These are phyloP conservation scores for Philopotamus ludificatus DNA, from an alignment of 1,140 invertebrate species.

Conservation along the genomic window DNA sequence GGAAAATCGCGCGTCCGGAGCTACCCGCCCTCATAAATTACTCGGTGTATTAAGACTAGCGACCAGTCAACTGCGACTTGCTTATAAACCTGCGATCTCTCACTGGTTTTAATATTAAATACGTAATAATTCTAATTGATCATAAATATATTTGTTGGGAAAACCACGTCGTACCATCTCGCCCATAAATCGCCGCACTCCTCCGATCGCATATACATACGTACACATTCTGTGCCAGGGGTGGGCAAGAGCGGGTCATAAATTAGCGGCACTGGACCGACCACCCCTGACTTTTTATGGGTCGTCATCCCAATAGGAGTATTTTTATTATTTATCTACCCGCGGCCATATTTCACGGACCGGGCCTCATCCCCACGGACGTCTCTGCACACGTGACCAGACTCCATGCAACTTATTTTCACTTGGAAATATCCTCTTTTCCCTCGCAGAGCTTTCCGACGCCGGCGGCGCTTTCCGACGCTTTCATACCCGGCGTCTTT, in stretches of 20 bases:
- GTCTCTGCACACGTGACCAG: conserved; percentile 18
- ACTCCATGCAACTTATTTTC: conserved; percentile 25
- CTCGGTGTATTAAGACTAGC: conserved; percentile 21
- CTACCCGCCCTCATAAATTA: conserved; percentile 23
- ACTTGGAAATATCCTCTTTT: conserved; percentile 25
- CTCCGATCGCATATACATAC: no score
- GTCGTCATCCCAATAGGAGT: conserved; percentile 21
- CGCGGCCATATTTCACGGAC: conserved; percentile 21
- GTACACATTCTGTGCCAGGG: no score
- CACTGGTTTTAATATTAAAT: no score
- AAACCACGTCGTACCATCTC: no score
- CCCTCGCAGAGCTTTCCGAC: neutral
- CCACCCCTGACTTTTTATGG: neutral
- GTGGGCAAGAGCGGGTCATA: no score
- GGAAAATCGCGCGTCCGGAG: conserved; percentile 15
- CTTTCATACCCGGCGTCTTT: neutral
- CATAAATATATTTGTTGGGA: no score
- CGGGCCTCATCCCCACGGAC: conserved; percentile 1
- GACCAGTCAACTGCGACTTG: conserved; percentile 1
- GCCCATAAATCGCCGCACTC: no score
- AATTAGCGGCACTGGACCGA: no score
- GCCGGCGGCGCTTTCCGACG: neutral
- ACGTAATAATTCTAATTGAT: no score
- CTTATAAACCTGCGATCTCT: no score
- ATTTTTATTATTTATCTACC: conserved; percentile 27